phyloP scores from a whole-genome alignment of 2,888 invertebrate genomes.

The Colostygia pectinataria region DNA sequence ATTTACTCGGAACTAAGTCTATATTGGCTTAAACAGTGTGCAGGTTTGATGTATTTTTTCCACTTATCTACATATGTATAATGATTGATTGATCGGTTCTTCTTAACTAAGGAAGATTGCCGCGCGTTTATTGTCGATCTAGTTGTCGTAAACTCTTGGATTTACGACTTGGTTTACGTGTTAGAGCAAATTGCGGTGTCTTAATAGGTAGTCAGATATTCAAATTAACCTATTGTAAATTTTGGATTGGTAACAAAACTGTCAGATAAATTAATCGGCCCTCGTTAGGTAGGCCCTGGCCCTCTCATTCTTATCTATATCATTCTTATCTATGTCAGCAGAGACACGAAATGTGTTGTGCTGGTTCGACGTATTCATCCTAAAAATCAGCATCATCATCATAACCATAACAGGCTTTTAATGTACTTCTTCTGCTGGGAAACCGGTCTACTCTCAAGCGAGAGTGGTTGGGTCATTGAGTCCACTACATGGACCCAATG shows the following conservation, averaged over 20 bases:
- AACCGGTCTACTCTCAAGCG: too few species aligned
- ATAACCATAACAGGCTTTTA: too few species aligned
- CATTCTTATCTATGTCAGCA: too few species aligned
- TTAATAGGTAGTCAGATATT: constrained; percentile 24
- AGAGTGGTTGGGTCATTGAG: too few species aligned
- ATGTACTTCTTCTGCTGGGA: too few species aligned
- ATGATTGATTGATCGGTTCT: constrained; percentile 48
- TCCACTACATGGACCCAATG: too few species aligned
- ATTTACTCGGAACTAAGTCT: constrained; percentile 12
- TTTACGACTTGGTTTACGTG: constrained; percentile 46
- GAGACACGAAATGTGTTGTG: too few species aligned
- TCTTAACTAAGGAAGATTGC: constrained; percentile 42
- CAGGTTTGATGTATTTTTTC: constrained; percentile 20
- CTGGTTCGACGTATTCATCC: too few species aligned
- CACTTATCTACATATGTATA: constrained; percentile 29
- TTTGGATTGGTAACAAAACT: constrained; percentile 9
- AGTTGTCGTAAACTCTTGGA: constrained; percentile 53
- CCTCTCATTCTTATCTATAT: too few species aligned
- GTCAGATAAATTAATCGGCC: constrained; percentile 22
- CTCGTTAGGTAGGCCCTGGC: too few species aligned
- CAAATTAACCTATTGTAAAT: constrained; percentile 20
- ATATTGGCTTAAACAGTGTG: constrained; percentile 8
- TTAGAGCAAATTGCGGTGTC: constrained; percentile 25
- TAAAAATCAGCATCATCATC: too few species aligned
- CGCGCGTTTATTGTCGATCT: constrained; percentile 55